Evolutionary conservation across 2,113 vertebrate species (phyloP).

Genomic region (Oryctolagus cuniculus): mOryCun1.1 NC_091453.1:110218501-110219000

Average conservation of each 20-base stretch:
- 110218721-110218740: not conserved
- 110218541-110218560: too few relatives aligned
- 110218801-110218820: conserved; percentile 47
- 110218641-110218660: too few relatives aligned
- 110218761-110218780: not conserved
- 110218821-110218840: not conserved
- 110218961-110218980: not conserved
- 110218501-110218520: too few relatives aligned
- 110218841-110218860: not conserved
- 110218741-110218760: not conserved
- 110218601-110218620: too few relatives aligned
- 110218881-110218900: not conserved
- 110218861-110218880: not conserved
- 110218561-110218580: too few relatives aligned
- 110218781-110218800: not conserved
- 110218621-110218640: too few relatives aligned
- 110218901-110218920: not conserved
- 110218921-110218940: not conserved
- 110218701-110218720: not conserved
- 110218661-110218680: too few relatives aligned
- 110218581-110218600: too few relatives aligned
- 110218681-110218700: conserved; percentile 18
- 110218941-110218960: not conserved
- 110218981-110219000: too few relatives aligned
- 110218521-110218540: too few relatives aligned